These are phyloP conservation scores for Pipa parva DNA, from an alignment of 2,113 vertebrate species.

Conservation along the genomic window DNA sequence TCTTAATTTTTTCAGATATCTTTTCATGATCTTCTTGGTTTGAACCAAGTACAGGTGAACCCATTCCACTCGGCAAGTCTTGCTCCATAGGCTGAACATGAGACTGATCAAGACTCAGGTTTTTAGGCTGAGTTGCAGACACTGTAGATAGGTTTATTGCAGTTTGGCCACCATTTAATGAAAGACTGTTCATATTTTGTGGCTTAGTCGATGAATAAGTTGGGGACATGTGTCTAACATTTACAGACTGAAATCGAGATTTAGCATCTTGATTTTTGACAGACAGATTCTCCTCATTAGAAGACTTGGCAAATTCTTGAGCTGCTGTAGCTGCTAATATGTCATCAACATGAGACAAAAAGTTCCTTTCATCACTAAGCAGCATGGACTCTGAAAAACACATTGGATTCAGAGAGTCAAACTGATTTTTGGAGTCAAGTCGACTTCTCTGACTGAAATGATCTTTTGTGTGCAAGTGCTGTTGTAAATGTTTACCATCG, in stretches of 20 bases:
- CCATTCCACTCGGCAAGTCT: conserved; percentile 54
- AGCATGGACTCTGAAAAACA: conserved; percentile 94
- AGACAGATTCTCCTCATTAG: conserved; percentile 72
- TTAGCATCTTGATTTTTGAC: conserved; percentile 77
- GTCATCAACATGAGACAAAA: conserved; percentile 93
- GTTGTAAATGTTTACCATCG: conserved; percentile 75
- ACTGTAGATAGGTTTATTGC: conserved; percentile 69
- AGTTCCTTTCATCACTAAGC: conserved; percentile 88
- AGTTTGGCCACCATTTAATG: conserved; percentile 80
- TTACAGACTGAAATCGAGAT: conserved; percentile 76
- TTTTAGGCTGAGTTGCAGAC: conserved; percentile 63
- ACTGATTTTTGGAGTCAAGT: conserved; percentile 87
- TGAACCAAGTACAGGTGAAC: conserved; percentile 54
- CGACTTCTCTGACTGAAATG: conserved; percentile 78
- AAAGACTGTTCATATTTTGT: conserved; percentile 69
- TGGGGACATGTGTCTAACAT: conserved; percentile 73
- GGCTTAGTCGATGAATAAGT: conserved; percentile 71
- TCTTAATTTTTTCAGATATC: conserved; percentile 55
- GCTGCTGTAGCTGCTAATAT: conserved; percentile 92
- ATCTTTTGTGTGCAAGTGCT: conserved; percentile 71
- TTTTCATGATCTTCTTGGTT: conserved; percentile 65
- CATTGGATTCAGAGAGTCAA: conserved; percentile 85
- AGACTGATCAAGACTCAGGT: conserved; percentile 62
- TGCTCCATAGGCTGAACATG: conserved; percentile 62
- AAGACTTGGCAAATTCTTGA: conserved; percentile 89